phyloP scores from a whole-genome alignment of 2,113 vertebrate species.

The Eubucco bourcierii region DNA sequence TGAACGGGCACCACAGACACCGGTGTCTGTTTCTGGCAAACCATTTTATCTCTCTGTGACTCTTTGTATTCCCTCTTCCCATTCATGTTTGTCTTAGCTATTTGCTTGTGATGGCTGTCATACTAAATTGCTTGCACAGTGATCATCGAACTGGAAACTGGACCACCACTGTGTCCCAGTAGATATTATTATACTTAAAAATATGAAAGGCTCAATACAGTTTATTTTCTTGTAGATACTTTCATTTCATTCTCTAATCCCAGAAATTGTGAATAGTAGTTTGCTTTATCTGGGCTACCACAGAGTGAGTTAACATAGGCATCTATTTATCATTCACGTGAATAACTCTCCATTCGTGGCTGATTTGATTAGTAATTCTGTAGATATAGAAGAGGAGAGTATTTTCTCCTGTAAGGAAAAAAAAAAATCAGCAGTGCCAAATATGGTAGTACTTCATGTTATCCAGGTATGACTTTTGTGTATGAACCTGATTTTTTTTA shows the following conservation, averaged over 20 bases:
- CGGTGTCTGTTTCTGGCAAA: not conserved
- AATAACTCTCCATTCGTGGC: not conserved
- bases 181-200: not conserved
- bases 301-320: not conserved
- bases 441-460: not conserved
- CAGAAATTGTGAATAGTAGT: not conserved
- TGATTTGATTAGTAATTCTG: not conserved
- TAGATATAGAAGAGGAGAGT: not conserved
- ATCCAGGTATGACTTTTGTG: not conserved
- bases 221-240: not conserved
- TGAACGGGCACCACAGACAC: not conserved
- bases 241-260: not conserved
- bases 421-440: not conserved
- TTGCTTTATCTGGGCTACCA: not conserved
- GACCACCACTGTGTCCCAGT: not conserved
- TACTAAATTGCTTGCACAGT: not conserved
- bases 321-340: not conserved
- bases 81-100: not conserved
- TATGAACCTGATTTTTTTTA: not conserved
- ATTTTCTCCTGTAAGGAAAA: not conserved
- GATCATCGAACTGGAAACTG: not conserved
- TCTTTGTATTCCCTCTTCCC: not conserved
- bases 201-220: accelerated
- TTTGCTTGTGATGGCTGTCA: not conserved
- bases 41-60: not conserved